Percentiles rank a stretch among this genome's conserved stretches.
Conservation (phyloP, 35 echinoderm and acorn worm species). For the Heliocidaris erythrogramma region DNA sequence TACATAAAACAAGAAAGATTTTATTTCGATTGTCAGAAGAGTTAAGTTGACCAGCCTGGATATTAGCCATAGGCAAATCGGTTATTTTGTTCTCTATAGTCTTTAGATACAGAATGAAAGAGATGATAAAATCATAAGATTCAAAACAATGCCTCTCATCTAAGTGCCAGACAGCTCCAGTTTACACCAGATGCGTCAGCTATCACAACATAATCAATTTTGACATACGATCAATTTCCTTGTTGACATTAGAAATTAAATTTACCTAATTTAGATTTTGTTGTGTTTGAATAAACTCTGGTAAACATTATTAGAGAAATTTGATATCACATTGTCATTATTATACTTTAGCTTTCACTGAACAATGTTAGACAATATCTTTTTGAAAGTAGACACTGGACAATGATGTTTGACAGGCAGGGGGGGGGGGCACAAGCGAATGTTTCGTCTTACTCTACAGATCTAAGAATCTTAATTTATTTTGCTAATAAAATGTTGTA, state of each 20-base stretch:
- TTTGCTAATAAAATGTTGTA: too few relatives aligned
- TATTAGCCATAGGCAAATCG: background rate
- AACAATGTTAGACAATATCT: too few relatives aligned
- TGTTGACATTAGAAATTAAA: background rate
- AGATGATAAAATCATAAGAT: background rate
- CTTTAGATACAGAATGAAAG: background rate
- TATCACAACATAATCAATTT: background rate
- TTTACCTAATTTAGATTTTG: background rate
- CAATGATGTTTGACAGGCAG: too few relatives aligned
- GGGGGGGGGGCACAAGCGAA: too few relatives aligned
- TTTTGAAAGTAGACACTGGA: too few relatives aligned
- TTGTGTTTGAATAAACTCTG: background rate
- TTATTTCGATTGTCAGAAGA: too few relatives aligned
- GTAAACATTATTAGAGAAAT: too few relatives aligned
- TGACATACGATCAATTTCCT: background rate
- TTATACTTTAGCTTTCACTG: too few relatives aligned
- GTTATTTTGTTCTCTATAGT: background rate
- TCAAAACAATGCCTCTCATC: background rate
- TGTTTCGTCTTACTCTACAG: too few relatives aligned
- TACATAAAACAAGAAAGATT: too few relatives aligned
- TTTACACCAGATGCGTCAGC: background rate
- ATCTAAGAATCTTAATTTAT: too few relatives aligned
- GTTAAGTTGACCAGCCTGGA: background rate
- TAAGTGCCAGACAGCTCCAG: background rate
- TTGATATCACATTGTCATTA: too few relatives aligned